Evolutionary conservation across 2,888 invertebrate genomes (phyloP), one percentile per base, ranked within the genome.

Genomic region (Drosophila nr. perissopoda): DNA sequence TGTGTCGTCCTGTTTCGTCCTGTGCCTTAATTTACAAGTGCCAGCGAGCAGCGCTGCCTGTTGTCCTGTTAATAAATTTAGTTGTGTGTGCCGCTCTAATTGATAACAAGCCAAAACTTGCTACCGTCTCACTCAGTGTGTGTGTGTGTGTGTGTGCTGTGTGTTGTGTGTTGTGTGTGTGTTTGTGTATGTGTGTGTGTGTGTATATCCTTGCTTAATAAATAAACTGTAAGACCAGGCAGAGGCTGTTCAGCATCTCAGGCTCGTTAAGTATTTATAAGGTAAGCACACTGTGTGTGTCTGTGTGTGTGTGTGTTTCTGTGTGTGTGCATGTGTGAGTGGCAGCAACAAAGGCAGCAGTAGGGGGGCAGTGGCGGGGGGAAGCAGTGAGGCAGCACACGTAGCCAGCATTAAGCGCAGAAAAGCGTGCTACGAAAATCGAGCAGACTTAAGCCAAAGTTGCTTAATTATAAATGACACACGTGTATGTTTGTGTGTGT

Each of bases 391-490:
- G 25, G 29, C 18, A 25, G 53, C 42, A 72, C 82, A 86, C 83
- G 84, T 74, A 87, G 85, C 54, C 36, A 52, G 83, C 79, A 84
- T 89, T 85, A 89, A 87, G 76, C 88, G 86, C 81, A 86, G 79
- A 86, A 79, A 74, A 73, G 81, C 74, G 72, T 76, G 81, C 83
- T 81, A 83, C 68, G 71, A 78, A 74, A 76, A 76, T 71, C 76
- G 80, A 80, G 73, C 77, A 78, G 81, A 77, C 79, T 89, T 80
- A 76, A 83, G 82, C 82, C 72, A 75, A 81, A 77, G 70, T 80
- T 82, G 83, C 89, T 91, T 83, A 91, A 90, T 90, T 91, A 90
- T 91, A 90, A 88, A 90, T 90, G 91, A 90, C 90, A 90, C 89
- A 89, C 82, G 89, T 83, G 71, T 72, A 59, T 62, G 56, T 49